Percentiles rank a stretch among this genome's conserved stretches.
phyloP scores from a whole-genome alignment of 1,140 invertebrate genomes.

The Agrilus planipennis region DNA sequence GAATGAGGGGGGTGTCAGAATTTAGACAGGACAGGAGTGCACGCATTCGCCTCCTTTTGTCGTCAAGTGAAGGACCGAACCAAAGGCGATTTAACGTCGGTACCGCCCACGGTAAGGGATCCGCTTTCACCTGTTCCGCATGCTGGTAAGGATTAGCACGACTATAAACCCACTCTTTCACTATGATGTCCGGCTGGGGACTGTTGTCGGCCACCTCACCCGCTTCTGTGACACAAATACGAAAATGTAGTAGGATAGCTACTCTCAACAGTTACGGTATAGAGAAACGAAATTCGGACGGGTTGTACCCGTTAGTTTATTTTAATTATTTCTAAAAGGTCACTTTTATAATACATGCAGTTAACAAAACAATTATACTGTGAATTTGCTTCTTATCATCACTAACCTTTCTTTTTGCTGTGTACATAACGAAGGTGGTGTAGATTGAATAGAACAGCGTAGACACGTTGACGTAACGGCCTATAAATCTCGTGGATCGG shows the following conservation, averaged over 20 bases:
- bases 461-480: slow-evolving; percentile 73
- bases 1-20: slow-evolving; percentile 75
- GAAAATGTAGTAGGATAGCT: background rate
- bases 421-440: slow-evolving; percentile 64
- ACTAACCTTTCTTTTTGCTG: slow-evolving; percentile 27
- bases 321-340: too few species aligned
- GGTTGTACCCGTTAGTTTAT: too few species aligned
- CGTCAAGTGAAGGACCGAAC: slow-evolving; percentile 78
- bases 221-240: slow-evolving; percentile 15
- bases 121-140: slow-evolving; percentile 66
- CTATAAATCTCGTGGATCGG: slow-evolving; percentile 70
- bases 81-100: slow-evolving; percentile 83
- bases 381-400: too few species aligned
- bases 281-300: too few species aligned
- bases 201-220: slow-evolving; percentile 26
- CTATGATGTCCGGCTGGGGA: slow-evolving; percentile 46
- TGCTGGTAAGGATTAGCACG: slow-evolving; percentile 58
- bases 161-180: slow-evolving; percentile 78
- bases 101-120: slow-evolving; percentile 76
- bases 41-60: slow-evolving; percentile 70
- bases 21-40: slow-evolving; percentile 82
- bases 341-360: too few species aligned
- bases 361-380: too few species aligned
- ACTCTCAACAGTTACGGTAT: too few species aligned
- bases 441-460: slow-evolving; percentile 82